Evolutionary conservation across 2,113 vertebrate species (phyloP), one percentile per base, ranked within the genome.

Genomic region (Electrona antarctica): DNA sequence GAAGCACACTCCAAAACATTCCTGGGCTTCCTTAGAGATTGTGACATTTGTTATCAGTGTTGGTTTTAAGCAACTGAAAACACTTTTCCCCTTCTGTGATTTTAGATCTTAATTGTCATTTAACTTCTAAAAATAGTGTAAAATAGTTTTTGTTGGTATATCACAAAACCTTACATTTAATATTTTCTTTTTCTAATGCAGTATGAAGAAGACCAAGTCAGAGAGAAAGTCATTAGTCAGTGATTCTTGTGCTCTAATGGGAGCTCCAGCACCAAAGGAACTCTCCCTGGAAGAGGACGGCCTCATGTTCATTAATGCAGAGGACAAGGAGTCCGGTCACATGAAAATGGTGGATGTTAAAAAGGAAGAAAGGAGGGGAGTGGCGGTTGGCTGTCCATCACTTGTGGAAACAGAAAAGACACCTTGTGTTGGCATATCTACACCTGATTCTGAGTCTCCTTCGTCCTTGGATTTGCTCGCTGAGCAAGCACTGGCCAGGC

Each of bases 261-360:
- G 71, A 60, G 54, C 83, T 61, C 76, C 67, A n/a, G 14, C 29
- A 55, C 29, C 54, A 79, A 66, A 47, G 3, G 45, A 71, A 28
- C 41, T 80, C 87, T 47, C 85, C 90, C 85, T 59, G 9, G 69
- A 74, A 7, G 2, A 91, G 79, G 93, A 94, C 3, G 90, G 94
- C 59, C 94, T 60, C 59, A 7, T 12, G 9, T 92, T 0, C 57
- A 21, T 93, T 60, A 91, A 93, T 0, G 93, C 91, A 48, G 91
- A 91, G 52, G 91, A 91, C 2, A 93, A 94, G 87, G 94, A 94
- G 9, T 77, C 92, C 74, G 84, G 88, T 47, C 90, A 74, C 9
- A 64, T 94, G 14, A 93, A 90, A 67, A 93, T 49, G 1, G 1
- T 12, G 0, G 58, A 71, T 4, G 13, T 0, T 55, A 49, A 61